phyloP scores from a whole-genome alignment of 2,113 vertebrate species.

The Ceyx melanurus region DNA sequence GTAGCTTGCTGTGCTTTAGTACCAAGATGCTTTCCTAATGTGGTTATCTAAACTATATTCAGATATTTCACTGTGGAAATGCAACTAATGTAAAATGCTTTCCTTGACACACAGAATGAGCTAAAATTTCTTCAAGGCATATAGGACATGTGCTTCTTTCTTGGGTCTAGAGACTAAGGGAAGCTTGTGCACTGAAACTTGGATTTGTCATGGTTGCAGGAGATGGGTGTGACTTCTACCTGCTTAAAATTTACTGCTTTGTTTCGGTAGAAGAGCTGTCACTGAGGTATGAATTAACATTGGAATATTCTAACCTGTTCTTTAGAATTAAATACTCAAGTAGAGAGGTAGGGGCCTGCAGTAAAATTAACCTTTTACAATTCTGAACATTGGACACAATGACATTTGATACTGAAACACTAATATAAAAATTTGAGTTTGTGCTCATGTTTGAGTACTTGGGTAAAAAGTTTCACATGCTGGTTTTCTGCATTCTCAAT shows the following conservation, averaged over 20 bases:
- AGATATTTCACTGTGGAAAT: not conserved
- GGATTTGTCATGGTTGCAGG: not conserved
- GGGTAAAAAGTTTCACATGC: not conserved
- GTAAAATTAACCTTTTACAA: not conserved
- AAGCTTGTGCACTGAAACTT: not conserved
- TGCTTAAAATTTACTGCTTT: not conserved
- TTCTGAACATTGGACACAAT: not conserved
- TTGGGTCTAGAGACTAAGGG: not conserved
- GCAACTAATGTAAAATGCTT: not conserved
- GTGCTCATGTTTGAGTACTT: not conserved
- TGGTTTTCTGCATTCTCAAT: not conserved
- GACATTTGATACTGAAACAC: not conserved
- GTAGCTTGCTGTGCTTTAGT: accelerated
- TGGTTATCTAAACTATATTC: not conserved
- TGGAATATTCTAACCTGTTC: not conserved
- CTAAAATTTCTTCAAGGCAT: not conserved
- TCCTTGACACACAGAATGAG: not conserved
- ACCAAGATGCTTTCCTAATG: not conserved
- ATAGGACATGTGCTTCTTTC: not conserved
- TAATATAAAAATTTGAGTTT: not conserved
- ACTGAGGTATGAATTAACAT: not conserved
- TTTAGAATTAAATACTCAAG: not conserved
- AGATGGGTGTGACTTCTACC: not conserved
- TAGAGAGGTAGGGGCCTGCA: not conserved
- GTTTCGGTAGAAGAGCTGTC: not conserved